These are phyloP conservation scores for Lucifuga dentata DNA, from an alignment of 2,113 vertebrate species.

Conservation along the genomic window DNA sequence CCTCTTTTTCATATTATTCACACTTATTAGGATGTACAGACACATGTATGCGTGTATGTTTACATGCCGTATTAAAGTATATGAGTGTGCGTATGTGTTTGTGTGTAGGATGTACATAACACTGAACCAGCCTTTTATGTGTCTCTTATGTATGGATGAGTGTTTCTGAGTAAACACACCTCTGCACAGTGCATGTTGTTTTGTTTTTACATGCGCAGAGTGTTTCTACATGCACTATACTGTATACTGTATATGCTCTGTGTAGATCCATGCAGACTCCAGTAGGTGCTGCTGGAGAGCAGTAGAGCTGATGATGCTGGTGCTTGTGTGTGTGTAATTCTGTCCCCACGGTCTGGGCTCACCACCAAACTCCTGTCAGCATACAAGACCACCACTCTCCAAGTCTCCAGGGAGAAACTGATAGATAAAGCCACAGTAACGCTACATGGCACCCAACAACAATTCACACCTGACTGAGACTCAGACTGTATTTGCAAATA, in stretches of 20 bases:
- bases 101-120: no score
- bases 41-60: conserved; percentile 1
- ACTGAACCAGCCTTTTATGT: conserved; percentile 4
- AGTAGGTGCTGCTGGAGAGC: conserved; percentile 80
- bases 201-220: neutral
- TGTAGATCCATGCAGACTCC: conserved; percentile 46
- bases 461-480: conserved; percentile 56
- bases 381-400: conserved; percentile 67
- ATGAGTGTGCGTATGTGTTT: neutral
- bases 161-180: neutral
- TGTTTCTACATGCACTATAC: no score
- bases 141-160: conserved; percentile 5
- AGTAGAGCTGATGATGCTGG: conserved; percentile 18
- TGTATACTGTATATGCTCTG: neutral
- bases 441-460: conserved; percentile 39
- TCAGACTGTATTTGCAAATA: conserved; percentile 46
- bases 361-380: conserved; percentile 76
- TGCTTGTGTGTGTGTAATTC: neutral
- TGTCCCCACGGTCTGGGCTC: conserved; percentile 68
- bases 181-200: no score
- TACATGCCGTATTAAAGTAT: neutral
- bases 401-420: conserved; percentile 61
- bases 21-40: conserved; percentile 1
- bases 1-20: no score
- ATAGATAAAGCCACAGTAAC: conserved; percentile 61